Base-by-base conservation (phyloP, 2,888 invertebrate genomes). In the Penaeus monodon region DNA sequence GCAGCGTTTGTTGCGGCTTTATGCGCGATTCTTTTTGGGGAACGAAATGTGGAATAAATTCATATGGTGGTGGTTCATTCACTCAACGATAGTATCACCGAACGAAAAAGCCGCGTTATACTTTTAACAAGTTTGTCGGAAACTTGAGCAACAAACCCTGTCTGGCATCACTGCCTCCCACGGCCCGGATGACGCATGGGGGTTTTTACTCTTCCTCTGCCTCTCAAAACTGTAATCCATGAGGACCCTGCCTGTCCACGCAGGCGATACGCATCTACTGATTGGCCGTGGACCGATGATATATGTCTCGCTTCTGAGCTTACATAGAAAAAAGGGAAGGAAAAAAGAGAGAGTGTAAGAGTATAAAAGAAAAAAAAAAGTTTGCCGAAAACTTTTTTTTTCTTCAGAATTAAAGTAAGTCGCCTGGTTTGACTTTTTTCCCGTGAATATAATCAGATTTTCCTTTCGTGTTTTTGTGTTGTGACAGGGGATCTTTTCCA, bases 201-300 rank as follows among this genome's bases (percentile, higher is more conserved):
- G 66, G 68, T 77, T 86, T 86, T 86, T 81, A 68, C 65, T 81
- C 63, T 38, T 74, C n/a, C 33, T 22, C n/a, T 17, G 65, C 49
- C 33, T 66, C 49, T 68, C 79, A 85, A 82, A 80, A 85, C 85
- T 33, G 44, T 85, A 86, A 86, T 81, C 86, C 86, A 57, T 49
- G 68, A 77, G 68, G 49, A 70, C 68, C 76, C 81, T 22, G 81
- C 22, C 70, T 49, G 66, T 63, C 77, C 86, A 81, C 81, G 86
- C 79, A 85, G 85, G 76, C 81, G 73, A 86, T 81, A 86, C 81
- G 81, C 81, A 86, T 86, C 77, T 44, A 49, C n/a, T 76, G 86
- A 86, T 86, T 86, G 86, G 86, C 63, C 68, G 49, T n/a, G 10
- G 73, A 24, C 49, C 44, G 85, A 64, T 44, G 79, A 73, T 38